These are phyloP conservation scores for Empidonax alnorum DNA, from an alignment of 2,113 vertebrate genomes.

Conservation along the genomic window DNA sequence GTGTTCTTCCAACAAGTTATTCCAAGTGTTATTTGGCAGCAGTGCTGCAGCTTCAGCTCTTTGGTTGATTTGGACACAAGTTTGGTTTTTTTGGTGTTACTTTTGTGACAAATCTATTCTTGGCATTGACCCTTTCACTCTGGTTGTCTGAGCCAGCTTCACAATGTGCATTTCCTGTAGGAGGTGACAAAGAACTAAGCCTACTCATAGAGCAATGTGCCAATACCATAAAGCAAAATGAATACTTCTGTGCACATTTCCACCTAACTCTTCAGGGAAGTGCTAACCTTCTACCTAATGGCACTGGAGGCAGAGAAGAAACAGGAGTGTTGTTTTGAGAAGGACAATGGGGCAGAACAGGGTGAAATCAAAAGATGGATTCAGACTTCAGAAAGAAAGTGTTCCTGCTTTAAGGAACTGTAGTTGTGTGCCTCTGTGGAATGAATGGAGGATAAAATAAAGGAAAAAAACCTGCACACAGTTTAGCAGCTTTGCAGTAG, in stretches of 20 bases:
- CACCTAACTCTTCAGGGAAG: neutral
- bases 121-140: slow-evolving; percentile 7
- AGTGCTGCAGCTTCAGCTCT: neutral
- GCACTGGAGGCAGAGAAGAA: neutral
- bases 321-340: neutral
- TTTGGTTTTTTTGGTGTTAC: neutral
- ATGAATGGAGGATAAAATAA: neutral
- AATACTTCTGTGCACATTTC: neutral
- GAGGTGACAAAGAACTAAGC: slow-evolving; percentile 7
- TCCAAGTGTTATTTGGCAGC: neutral
- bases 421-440: neutral
- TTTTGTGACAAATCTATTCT: neutral
- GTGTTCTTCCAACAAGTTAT: neutral
- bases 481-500: neutral
- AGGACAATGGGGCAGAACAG: neutral
- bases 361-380: neutral
- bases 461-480: neutral
- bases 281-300: neutral
- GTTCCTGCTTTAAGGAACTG: neutral
- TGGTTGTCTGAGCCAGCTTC: neutral
- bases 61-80: neutral
- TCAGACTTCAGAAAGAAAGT: neutral
- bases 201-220: neutral
- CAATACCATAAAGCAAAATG: neutral
- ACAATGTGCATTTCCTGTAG: neutral